Evolutionary conservation across 2,113 vertebrate genomes (phyloP), one percentile per base, ranked within the genome.

Genomic region (Nymphicus hollandicus): DNA sequence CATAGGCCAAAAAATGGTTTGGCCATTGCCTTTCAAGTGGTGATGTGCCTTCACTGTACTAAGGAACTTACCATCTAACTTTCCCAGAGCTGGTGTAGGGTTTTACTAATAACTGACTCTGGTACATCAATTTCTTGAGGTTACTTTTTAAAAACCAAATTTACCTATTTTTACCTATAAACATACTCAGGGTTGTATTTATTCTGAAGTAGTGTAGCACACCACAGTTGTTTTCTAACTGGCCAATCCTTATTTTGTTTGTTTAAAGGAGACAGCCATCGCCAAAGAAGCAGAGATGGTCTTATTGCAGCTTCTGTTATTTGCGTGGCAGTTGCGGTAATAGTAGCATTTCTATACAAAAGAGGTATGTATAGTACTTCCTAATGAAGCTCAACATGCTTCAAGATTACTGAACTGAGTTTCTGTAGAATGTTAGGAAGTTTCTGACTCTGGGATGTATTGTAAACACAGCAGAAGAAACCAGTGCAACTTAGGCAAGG

Each of bases 321-420:
- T 37, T 0, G 41, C 0, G 0, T 6, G 29, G 0, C 0, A 27
- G 0, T 1, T 66, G 1, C 1, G 43, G 63, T 0, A 85, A 2
- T 49, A 33, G 0, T 10, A 10, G 2, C 0, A 19, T 1, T 4
- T 15, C 7, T 25, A 4, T 0, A 0, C 7, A 9, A 0, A 13
- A 94, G 7, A 89, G 46, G 95, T 92, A 66, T 13, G 69, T 66
- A 49, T 78, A 39, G 5, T 8, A 12, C 44, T 88, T 84, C 33
- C 49, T 77, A 33, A 66, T 6, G 35, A 60, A 91, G 7, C 11
- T 66, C 76, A n/a, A n/a, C 6, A 6, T 84, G 13, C 58, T 72
- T 93, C 16, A 8, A 28, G n/a, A 43, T 74, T 20, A 18, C 39
- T 78, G 25, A n/a, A 68, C 7, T 41, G 28, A 70, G 29, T 3